These are phyloP conservation scores for Anthopleura xanthogrammica DNA, from an alignment of 92 coral and sea anemone genomes.

Conservation along the genomic window DNA sequence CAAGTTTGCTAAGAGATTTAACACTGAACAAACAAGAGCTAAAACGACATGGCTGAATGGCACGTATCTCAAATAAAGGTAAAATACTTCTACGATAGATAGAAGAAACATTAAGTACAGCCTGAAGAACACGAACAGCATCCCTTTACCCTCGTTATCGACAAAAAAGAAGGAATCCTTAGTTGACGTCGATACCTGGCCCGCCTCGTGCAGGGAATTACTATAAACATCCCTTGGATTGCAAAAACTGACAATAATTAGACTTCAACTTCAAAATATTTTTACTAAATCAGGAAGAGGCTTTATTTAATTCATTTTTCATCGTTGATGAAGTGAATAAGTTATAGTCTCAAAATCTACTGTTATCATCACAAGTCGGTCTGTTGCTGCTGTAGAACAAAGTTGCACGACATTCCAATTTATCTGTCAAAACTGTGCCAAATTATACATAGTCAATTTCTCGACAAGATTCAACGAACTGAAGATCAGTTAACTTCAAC, in stretches of 20 bases:
- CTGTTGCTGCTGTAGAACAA: too few species aligned
- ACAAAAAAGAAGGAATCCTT: neutral
- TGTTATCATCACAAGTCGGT: too few species aligned
- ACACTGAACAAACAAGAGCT: neutral
- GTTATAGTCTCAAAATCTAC: too few species aligned
- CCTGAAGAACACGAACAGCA: neutral
- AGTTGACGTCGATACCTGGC: neutral
- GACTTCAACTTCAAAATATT: neutral
- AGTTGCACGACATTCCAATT: too few species aligned
- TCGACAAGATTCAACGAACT: neutral
- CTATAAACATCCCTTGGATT: neutral
- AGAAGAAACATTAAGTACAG: neutral
- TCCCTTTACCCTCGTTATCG: neutral
- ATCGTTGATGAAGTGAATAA: too few species aligned
- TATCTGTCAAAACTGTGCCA: too few species aligned
- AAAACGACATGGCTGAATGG: neutral
- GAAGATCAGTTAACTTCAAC: neutral
- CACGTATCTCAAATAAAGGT: neutral
- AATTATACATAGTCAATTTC: too few species aligned
- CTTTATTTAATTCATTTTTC: too few species aligned
- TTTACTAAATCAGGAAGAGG: neutral
- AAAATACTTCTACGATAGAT: neutral
- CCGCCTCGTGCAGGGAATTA: neutral
- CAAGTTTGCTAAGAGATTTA: constrained; percentile 2
- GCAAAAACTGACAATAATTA: neutral